A percentile compares a stretch with the other conserved stretches of the same genome.
phyloP scores from a whole-genome alignment of 2,888 invertebrate species.

The Ophonus ardosiacus region DNA sequence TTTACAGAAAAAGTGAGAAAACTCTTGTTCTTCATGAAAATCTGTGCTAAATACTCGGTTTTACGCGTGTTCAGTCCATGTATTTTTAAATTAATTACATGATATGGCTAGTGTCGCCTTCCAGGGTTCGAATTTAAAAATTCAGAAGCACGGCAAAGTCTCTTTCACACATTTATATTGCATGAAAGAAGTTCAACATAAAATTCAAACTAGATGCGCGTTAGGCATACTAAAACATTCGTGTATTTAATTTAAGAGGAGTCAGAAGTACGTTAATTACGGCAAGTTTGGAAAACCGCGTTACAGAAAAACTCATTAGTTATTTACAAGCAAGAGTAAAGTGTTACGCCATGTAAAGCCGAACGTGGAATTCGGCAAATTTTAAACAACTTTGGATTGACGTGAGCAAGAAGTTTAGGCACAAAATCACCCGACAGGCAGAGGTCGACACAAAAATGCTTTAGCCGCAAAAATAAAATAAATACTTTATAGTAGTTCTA shows the following conservation, averaged over 20 bases:
- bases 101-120: neutral
- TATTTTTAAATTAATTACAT: conserved; percentile 17
- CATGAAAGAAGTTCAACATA: conserved; percentile 46
- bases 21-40: neutral
- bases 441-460: too few species aligned
- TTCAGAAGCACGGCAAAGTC: conserved; percentile 8
- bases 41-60: neutral
- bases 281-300: conserved; percentile 66
- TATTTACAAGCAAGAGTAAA: conserved; percentile 64
- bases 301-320: conserved; percentile 67
- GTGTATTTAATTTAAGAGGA: conserved; percentile 64
- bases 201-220: conserved; percentile 40
- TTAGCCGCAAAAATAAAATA: too few species aligned
- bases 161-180: conserved; percentile 38
- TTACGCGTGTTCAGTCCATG: neutral
- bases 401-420: neutral
- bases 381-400: conserved; percentile 32
- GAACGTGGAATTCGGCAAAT: neutral
- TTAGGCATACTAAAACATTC: conserved; percentile 52
- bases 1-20: neutral
- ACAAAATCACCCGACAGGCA: neutral
- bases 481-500: too few species aligned
- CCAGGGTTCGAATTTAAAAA: conserved; percentile 22
- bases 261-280: conserved; percentile 68
- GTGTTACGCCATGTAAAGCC: conserved; percentile 3